These are phyloP conservation scores for Leucozona laternaria DNA, from an alignment of 2,888 invertebrate species.

Conservation along the genomic window DNA sequence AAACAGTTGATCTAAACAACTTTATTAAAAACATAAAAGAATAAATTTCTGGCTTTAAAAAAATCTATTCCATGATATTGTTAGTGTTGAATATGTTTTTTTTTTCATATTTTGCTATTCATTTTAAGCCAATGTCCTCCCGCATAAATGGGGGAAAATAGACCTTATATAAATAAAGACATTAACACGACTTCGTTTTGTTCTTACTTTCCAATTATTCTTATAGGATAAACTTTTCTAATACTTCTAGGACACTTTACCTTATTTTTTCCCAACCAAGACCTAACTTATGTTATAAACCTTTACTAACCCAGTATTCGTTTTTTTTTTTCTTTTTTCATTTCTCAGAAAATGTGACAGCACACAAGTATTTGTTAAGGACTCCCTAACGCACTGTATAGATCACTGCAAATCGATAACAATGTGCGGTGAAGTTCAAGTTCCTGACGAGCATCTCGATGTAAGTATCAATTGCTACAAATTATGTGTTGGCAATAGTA, in stretches of 20 bases:
- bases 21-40: no score
- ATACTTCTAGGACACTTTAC: background rate
- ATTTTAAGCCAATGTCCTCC: no score
- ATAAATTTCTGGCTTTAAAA: no score
- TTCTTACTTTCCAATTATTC: no score
- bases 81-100: no score
- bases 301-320: background rate
- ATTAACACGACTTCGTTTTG: no score
- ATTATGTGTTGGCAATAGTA: background rate
- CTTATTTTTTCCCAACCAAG: background rate
- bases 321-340: background rate
- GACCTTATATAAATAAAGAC: no score
- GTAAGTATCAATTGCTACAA: conserved; percentile 85
- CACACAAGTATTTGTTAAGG: conserved; percentile 93
- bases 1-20: no score
- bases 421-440: conserved; percentile 97
- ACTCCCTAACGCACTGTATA: conserved; percentile 94
- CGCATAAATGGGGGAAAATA: no score
- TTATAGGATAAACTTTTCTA: background rate
- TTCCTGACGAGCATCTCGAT: conserved; percentile 96
- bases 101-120: no score
- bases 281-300: background rate
- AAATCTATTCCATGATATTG: no score
- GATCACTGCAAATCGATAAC: conserved; percentile 92
- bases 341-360: conserved; percentile 92